Base-by-base conservation (phyloP, 53 echinoderm and acorn worm genomes). In the Actinopyga echinites region DNA sequence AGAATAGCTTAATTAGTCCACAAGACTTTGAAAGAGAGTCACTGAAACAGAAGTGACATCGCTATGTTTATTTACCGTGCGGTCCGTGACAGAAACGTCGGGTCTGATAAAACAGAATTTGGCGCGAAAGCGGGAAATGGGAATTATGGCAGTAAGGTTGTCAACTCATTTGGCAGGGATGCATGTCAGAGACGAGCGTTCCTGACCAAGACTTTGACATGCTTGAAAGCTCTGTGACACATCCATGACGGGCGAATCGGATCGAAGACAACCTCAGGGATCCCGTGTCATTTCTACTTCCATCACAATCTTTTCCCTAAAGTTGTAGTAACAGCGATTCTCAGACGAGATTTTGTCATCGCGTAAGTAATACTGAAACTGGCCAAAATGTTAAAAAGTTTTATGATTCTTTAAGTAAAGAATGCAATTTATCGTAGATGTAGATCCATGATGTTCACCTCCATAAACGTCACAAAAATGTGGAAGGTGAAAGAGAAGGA, bases 41-140 rank as follows among this genome's bases (percentile, higher is more conserved):
- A 71, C 23, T 71, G 25, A 71, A 71, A 71, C 71, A 71, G 71
- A 45, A 71, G 45, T 71, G 71, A 71, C 71, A 44, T 13, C 1
- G 44, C 71, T n/a, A 71, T 71, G 71, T 71, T 71, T 71, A 71
- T 71, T 71, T 71, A 71, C 71, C 71, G 71, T 71, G 71, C 71
- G 71, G 71, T 44, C 71, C 71, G 71, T 71, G 71, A 71, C 71
- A 71, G 71, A 42, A 42, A 44, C 44, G 71, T 71, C 71, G 71
- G 10, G 42, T 40, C 71, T 44, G 71, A 71, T 71, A 42, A 71
- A 45, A 42, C 26, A 38, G 44, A 71, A 71, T 71, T 71, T 71
- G 44, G 71, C 40, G 71, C 8, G 40, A 71, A 71, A 42, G 44
- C 42, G 71, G 44, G 71, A 25, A 71, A 71, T 71, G 71, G 71